These are phyloP conservation scores for Rhinolophus ferrumequinum DNA, from an alignment of 2,113 vertebrate genomes.

Conservation along the genomic window DNA sequence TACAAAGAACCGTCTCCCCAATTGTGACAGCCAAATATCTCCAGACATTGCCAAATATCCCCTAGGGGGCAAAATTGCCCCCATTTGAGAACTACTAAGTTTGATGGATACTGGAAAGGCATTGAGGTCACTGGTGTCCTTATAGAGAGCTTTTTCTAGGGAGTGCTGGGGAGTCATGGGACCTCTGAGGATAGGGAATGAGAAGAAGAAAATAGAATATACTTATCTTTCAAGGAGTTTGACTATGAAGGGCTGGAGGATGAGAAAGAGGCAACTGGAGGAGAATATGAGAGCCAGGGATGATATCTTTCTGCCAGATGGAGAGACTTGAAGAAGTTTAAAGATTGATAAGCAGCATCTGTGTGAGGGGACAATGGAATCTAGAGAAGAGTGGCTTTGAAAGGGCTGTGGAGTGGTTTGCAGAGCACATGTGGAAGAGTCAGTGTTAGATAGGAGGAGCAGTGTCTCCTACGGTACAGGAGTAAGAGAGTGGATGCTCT, in stretches of 20 bases:
- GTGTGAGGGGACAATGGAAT: background rate
- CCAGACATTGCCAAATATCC: background rate
- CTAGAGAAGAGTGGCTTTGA: background rate
- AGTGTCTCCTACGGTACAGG: background rate
- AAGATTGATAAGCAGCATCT: background rate
- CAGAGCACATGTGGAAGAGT: background rate
- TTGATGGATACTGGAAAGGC: background rate
- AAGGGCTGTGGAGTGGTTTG: background rate
- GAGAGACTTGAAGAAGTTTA: background rate
- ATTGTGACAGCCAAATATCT: background rate
- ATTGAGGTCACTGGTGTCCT: background rate
- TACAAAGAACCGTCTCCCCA: background rate
- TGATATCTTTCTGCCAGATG: background rate
- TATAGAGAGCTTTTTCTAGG: background rate
- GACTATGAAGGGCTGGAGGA: background rate
- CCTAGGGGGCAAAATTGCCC: background rate
- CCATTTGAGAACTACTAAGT: background rate
- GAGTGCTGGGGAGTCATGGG: background rate
- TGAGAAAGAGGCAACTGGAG: background rate
- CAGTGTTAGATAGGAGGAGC: fast-evolving
- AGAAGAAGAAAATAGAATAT: background rate
- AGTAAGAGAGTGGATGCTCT: fast-evolving
- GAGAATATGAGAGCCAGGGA: background rate
- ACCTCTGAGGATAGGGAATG: background rate
- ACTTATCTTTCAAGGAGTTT: background rate